These are phyloP conservation scores for Phalacrocorax aristotelis DNA, from an alignment of 2,113 vertebrate genomes.

Conservation along the genomic window DNA sequence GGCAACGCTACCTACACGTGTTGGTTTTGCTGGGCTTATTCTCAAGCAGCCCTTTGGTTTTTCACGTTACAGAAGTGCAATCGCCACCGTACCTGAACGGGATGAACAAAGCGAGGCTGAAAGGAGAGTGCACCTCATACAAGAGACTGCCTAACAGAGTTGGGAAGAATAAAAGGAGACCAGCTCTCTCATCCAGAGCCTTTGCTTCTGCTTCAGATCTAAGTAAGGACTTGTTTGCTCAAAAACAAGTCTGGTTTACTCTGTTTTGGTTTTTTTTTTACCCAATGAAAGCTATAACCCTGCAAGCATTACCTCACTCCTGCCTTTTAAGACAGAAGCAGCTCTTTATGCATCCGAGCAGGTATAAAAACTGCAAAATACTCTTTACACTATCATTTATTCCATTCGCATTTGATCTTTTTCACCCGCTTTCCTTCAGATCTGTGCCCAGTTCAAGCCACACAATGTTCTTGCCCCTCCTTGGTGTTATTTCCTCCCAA, in stretches of 20 bases:
- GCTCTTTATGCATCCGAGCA: neutral
- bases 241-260: neutral
- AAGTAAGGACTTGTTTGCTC: neutral
- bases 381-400: neutral
- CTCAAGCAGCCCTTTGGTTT: neutral
- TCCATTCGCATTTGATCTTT: neutral
- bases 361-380: neutral
- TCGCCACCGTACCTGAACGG: accelerated
- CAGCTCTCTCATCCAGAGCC: neutral
- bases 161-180: neutral
- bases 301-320: neutral
- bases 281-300: neutral
- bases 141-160: neutral
- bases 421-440: accelerated
- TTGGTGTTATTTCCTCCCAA: neutral
- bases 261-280: neutral
- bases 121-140: neutral
- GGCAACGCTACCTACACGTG: accelerated
- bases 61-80: accelerated
- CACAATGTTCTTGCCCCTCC: neutral
- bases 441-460: neutral
- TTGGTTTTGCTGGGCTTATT: accelerated
- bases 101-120: neutral
- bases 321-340: neutral
- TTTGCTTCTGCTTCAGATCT: neutral